A percentile compares a stretch with the other conserved stretches of the same genome.
These are phyloP conservation scores for Trachymyrmex septentrionalis DNA, from an alignment of 1,140 invertebrate genomes.

Conservation along the genomic window DNA sequence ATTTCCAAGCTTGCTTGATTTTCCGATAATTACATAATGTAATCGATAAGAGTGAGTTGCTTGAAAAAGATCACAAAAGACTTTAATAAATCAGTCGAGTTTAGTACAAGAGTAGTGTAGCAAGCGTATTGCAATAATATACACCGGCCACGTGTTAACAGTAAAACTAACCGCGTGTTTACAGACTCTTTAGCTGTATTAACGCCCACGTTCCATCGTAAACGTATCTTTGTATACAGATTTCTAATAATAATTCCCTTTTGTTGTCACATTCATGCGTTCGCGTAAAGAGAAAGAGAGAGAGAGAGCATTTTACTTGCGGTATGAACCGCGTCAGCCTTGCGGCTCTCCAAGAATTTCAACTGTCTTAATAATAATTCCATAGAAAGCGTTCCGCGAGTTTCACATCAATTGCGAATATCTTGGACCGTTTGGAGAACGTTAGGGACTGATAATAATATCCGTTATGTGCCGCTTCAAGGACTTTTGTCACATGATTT, in stretches of 20 bases:
- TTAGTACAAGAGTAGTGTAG: slow-evolving; percentile 27
- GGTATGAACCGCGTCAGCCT: not conserved
- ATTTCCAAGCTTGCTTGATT: slow-evolving; percentile 1
- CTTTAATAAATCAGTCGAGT: slow-evolving; percentile 56
- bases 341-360: not conserved
- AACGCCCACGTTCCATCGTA: slow-evolving; percentile 47
- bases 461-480: not conserved
- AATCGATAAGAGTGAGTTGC: slow-evolving; percentile 21
- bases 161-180: slow-evolving; percentile 61
- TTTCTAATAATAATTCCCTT: slow-evolving; percentile 57
- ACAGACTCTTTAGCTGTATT: slow-evolving; percentile 53
- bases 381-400: not conserved
- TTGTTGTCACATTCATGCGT: not conserved
- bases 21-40: slow-evolving; percentile 51
- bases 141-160: slow-evolving; percentile 50
- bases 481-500: not conserved
- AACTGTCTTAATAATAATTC: not conserved
- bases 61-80: slow-evolving; percentile 44
- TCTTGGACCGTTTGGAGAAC: not conserved
- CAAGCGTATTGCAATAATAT: slow-evolving; percentile 48
- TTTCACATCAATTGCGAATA: slow-evolving; percentile 9
- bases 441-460: not conserved
- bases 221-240: slow-evolving; percentile 44
- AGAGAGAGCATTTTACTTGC: not conserved
- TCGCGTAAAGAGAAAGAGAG: not conserved